Conservation (phyloP, 2,113 vertebrate genomes). For the Cyrtonyx montezumae region DNA sequence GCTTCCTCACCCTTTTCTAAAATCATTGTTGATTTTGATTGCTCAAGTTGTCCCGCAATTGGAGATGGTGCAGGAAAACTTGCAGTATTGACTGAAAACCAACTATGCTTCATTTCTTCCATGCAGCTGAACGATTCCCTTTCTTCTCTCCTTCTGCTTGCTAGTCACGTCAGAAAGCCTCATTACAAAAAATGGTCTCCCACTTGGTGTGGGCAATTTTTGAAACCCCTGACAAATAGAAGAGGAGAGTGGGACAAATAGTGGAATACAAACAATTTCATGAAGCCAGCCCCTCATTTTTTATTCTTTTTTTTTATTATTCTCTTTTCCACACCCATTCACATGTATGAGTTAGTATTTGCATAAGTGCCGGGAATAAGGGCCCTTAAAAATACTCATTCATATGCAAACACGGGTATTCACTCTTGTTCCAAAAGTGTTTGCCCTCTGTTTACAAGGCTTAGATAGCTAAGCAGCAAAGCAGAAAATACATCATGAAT, state of each 20-base stretch:
- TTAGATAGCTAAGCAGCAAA: not conserved
- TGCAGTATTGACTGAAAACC: not conserved
- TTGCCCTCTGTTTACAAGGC: slow-evolving; percentile 37
- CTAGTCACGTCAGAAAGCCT: not conserved
- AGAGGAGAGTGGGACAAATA: not conserved
- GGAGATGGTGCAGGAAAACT: not conserved
- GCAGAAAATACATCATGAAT: not conserved
- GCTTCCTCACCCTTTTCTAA: not conserved
- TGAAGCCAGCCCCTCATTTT: slow-evolving; percentile 5
- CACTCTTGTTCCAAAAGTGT: slow-evolving; percentile 24
- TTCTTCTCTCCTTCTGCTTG: not conserved
- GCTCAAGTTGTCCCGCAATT: not conserved
- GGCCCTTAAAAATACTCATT: slow-evolving; percentile 17
- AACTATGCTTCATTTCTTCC: not conserved
- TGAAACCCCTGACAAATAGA: not conserved
- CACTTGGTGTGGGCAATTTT: not conserved
- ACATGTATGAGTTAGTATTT: slow-evolving; percentile 47
- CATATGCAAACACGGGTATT: slow-evolving; percentile 57
- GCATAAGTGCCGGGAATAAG: slow-evolving; percentile 48
- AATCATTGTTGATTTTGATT: not conserved
- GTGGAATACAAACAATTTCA: slow-evolving; percentile 34
- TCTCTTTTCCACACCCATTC: slow-evolving; percentile 13
- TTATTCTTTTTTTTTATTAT: not conserved
- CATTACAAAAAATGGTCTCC: not conserved
- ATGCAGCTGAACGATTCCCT: not conserved